Evolutionary conservation across 1,140 invertebrate genomes (phyloP), one percentile per base, ranked within the genome.

Genomic region (Yoshiicerus persimilis): DNA sequence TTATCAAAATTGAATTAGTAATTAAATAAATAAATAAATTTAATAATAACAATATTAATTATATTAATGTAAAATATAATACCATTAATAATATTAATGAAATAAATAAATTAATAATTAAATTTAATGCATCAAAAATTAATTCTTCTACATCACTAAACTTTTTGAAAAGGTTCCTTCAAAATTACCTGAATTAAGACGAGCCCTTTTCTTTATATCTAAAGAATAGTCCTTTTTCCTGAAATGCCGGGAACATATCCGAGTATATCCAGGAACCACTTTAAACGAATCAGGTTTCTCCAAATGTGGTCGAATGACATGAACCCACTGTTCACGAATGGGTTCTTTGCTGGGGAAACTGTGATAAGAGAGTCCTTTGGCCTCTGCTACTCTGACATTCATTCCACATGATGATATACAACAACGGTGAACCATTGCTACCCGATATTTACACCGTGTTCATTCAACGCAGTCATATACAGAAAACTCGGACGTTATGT

Each of bases 191-290:
- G 89, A 89, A 87, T 84, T 91, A 2, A 91, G 70, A 9, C 90
- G 62, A 10, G 90, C 90, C 62, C 90, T 20, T 84, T 91, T 91
- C 64, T 89, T 90, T 13, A 86, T 66, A 86, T 91, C 90, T 16
- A 89, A 38, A n/a, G 89, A 91, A 56, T 91, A 91, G 38, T 91
- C 90, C 64, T 90, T 91, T 30, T 86, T 88, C 70, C 87, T 39
- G 64, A 91, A 91, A 88, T 91, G 90, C 86, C 90, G 75, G 8
- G 90, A 91, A 62, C 90, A 91, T 56, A 91, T 84, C 25, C 90
- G 30, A 2, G 90, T 91, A 84, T 91, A 91, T 5, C 88, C 75
- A 86, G 87, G 88, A 64, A 90, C 90, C 23, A 91, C 34, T 87
- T 88, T 90, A 34, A 90, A 91, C 0, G 23, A 23, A 16, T 90